Conservation (phyloP, 2,888 invertebrate species). For the Dysmachus trigonus region DNA sequence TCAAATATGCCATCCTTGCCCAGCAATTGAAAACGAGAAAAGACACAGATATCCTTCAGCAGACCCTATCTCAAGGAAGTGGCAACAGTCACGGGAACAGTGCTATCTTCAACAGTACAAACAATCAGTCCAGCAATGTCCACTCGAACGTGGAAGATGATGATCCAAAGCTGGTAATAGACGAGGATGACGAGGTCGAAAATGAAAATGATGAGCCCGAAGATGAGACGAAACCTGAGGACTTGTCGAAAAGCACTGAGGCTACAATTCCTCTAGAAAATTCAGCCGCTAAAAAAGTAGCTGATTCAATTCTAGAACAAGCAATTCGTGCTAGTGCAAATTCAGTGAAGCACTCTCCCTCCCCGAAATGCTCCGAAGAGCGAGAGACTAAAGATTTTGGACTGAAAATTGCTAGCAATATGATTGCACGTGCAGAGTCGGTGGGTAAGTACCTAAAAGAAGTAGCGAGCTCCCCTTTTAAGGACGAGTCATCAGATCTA, state of each 20-base stretch:
- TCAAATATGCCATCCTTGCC: conserved; percentile 80
- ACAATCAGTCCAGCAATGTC: conserved; percentile 54
- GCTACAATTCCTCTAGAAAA: conserved; percentile 55
- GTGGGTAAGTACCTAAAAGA: conserved; percentile 62
- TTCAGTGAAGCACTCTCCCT: conserved; percentile 3
- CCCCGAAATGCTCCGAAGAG: conserved; percentile 13
- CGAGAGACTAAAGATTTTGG: conserved; percentile 62
- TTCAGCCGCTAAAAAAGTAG: conserved; percentile 67
- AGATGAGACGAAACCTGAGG: conserved; percentile 55
- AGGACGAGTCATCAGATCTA: conserved; percentile 72
- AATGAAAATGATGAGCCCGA: conserved; percentile 53
- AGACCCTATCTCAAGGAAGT: conserved; percentile 60
- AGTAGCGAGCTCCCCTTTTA: conserved; percentile 62
- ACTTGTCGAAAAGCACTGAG: conserved; percentile 37
- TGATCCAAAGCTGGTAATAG: conserved; percentile 65
- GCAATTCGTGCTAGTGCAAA: conserved; percentile 60
- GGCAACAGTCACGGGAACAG: conserved; percentile 50
- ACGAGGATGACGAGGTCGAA: conserved; percentile 61
- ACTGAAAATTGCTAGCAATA: conserved; percentile 68
- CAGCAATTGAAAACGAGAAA: conserved; percentile 76
- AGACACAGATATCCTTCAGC: conserved; percentile 61
- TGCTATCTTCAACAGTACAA: conserved; percentile 28
- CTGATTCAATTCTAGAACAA: conserved; percentile 70
- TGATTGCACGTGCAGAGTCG: conserved; percentile 68
- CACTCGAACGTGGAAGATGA: conserved; percentile 68